Evolutionary conservation across 2,113 vertebrate species (phyloP), one percentile per base, ranked within the genome.

Genomic region (Indri indri): DNA sequence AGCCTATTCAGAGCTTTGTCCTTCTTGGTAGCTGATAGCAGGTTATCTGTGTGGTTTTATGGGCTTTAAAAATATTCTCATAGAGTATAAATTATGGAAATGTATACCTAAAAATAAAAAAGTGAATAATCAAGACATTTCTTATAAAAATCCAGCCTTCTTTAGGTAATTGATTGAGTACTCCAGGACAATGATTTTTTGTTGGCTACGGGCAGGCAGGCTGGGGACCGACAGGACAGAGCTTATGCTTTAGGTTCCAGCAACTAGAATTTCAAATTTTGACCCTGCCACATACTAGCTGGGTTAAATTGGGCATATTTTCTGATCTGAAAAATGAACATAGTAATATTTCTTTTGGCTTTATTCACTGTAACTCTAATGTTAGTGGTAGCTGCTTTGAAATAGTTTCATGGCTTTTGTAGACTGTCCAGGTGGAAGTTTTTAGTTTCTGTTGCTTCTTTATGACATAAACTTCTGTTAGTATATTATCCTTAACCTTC

Each of bases 51-150:
- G 2, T 82, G n/a, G 65, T 32, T 88, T 95, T 73, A 77, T 50
- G 90, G 66, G 34, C 37, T 90, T 94, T 73, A 27, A 73, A 93
- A 68, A 86, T 34, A 73, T 47, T 57, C 32, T 40, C 30, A 54
- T 25, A 66, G 86, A 57, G 25, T 61, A 13, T 57, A 52, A 77
- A 40, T 93, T 27, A 61, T 18, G 59, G 34, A 50, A 76, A 68
- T 40, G 5, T 18, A 23, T 30, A 14, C 16, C n/a, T 59, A 45
- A 50, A 93, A 50, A 14, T 34, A 3, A 59, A 47, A 20, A 77
- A 12, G 18, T 8, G 34, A 88, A 63, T 73, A 54, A 59, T 30
- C 10, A 9, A 30, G 63, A 42, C 16, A 0, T 11, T 66, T 37
- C 7, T 37, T 40, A 4, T 32, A 5, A 70, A 66, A 50, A 20